Evolutionary conservation across 2,888 invertebrate genomes (phyloP).

Genomic region (Neoaliturus tenellus): DNA sequence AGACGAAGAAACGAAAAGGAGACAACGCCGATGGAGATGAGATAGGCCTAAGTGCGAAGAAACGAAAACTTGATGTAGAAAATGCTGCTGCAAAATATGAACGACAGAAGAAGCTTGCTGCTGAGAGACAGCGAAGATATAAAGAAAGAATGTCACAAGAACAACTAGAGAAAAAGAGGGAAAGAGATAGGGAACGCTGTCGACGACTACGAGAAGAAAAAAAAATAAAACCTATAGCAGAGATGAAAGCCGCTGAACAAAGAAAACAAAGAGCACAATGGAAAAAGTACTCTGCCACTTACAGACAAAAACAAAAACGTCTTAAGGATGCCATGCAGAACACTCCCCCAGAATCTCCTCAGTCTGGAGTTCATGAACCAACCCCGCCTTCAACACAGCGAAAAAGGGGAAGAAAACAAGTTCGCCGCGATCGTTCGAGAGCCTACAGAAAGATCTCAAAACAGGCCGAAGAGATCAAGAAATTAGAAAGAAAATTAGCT

Average conservation of each 20-base stretch:
- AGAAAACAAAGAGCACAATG: constrained; percentile 10
- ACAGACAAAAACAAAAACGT: background rate
- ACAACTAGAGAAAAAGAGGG: constrained; percentile 33
- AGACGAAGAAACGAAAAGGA: too few relatives aligned
- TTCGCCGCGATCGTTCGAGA: background rate
- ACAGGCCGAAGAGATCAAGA: background rate
- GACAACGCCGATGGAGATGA: too few relatives aligned
- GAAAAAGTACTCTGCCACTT: background rate
- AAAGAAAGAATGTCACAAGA: constrained; percentile 30
- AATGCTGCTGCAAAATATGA: too few relatives aligned
- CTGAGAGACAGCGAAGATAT: constrained; percentile 38
- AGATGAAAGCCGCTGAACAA: background rate
- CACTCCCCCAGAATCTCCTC: background rate
- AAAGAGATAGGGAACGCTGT: constrained; percentile 19
- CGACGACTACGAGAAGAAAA: constrained; percentile 36
- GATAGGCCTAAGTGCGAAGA: too few relatives aligned
- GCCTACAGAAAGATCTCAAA: background rate
- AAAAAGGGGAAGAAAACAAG: constrained; percentile 4
- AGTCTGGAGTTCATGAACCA: background rate
- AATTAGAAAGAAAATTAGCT: background rate
- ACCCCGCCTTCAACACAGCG: background rate
- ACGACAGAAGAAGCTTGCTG: constrained; percentile 24
- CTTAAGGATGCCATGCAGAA: background rate
- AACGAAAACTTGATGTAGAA: too few relatives aligned
- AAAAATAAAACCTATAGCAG: constrained; percentile 22